Percentiles rank a stretch among this genome's conserved stretches.
phyloP scores from a whole-genome alignment of 2,888 invertebrate species.

The Sceliomorpha sp. region DNA sequence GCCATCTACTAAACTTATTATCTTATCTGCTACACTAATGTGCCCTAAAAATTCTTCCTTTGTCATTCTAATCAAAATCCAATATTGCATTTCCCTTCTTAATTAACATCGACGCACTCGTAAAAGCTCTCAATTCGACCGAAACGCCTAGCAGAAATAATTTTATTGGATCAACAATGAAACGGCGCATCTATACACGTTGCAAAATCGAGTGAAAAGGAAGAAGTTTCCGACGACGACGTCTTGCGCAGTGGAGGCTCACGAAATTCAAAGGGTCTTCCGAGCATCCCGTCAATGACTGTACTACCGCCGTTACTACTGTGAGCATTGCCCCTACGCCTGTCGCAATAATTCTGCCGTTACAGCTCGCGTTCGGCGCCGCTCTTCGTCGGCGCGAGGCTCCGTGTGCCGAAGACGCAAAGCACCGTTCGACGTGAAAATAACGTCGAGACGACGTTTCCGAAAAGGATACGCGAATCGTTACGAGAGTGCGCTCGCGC shows the following conservation, averaged over 20 bases:
- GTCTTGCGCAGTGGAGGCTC: slow-evolving; percentile 45
- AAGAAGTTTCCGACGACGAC: slow-evolving; percentile 33
- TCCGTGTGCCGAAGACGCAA: slow-evolving; percentile 10
- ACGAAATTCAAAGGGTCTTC: slow-evolving; percentile 40
- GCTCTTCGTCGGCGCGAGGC: slow-evolving; percentile 16
- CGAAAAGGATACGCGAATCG: slow-evolving; percentile 30
- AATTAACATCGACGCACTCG: no score
- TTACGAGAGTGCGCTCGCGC: slow-evolving; percentile 2
- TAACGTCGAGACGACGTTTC: slow-evolving; percentile 30
- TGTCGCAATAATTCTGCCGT: slow-evolving; percentile 32
- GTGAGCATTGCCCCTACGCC: slow-evolving; percentile 38
- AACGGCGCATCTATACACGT: no score
- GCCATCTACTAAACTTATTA: no score
- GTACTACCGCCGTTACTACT: slow-evolving; percentile 53
- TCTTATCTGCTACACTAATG: no score
- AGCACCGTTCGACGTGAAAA: slow-evolving; percentile 28
- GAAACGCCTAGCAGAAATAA: no score
- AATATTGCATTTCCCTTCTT: no score
- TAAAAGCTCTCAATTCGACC: no score
- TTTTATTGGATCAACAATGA: no score
- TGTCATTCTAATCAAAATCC: no score
- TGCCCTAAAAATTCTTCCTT: no score
- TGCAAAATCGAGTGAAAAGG: slow-evolving; percentile 17
- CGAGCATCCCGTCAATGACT: slow-evolving; percentile 45
- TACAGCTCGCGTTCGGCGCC: slow-evolving; percentile 21